A percentile compares a stretch with the other conserved stretches of the same genome.
These are phyloP conservation scores for Gandaritis pyraliata DNA, from an alignment of 2,888 invertebrate genomes.

Conservation along the genomic window DNA sequence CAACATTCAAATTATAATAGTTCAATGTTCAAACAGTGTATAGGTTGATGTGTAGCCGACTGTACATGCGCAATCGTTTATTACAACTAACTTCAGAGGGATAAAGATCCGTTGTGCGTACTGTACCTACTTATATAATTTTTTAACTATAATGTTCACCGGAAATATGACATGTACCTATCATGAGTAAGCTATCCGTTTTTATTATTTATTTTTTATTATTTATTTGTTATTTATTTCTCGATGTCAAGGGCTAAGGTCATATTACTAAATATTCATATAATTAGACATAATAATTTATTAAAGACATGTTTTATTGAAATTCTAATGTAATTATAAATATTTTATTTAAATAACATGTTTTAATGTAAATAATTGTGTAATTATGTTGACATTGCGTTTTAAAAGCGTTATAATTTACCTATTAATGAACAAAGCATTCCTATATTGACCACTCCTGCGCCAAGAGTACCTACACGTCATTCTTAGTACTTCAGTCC, in stretches of 20 bases:
- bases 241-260: constrained; percentile 12
- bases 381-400: constrained; percentile 20
- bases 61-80: too few species aligned
- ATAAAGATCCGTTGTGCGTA: too few species aligned
- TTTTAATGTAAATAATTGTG: constrained; percentile 22
- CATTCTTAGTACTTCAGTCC: not conserved
- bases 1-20: too few species aligned
- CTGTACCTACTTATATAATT: too few species aligned
- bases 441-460: not conserved
- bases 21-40: too few species aligned
- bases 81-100: too few species aligned
- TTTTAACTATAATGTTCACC: too few species aligned
- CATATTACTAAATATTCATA: constrained; percentile 9
- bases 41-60: too few species aligned
- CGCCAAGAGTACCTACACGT: not conserved
- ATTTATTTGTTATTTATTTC: not conserved
- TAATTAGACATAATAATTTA: constrained; percentile 10
- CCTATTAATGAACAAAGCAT: not conserved
- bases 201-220: not conserved
- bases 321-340: constrained; percentile 17
- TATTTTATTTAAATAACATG: constrained; percentile 25
- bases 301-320: constrained; percentile 14
- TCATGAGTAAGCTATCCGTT: too few species aligned
- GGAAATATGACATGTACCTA: too few species aligned
- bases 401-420: constrained; percentile 10